phyloP scores from a whole-genome alignment of 2,113 vertebrate species.

The Malurus elegans region DNA sequence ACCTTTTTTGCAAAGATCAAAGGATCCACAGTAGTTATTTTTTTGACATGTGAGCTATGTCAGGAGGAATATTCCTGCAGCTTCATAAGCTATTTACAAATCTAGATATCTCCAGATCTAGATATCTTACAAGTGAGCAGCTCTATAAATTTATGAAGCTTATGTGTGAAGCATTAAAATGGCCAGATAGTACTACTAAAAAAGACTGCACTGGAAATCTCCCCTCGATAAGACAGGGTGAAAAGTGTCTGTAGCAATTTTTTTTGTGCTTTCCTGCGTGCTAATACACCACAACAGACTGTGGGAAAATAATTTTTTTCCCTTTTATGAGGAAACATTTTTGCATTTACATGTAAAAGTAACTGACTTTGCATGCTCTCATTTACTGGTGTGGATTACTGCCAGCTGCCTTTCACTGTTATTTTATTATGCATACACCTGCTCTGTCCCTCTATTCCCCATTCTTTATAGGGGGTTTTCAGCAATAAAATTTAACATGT shows the following conservation, averaged over 20 bases:
- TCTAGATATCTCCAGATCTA: background rate
- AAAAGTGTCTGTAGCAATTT: background rate
- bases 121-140: background rate
- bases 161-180: background rate
- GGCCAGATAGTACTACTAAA: background rate
- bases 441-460: background rate
- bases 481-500: background rate
- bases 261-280: background rate
- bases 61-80: background rate
- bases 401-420: background rate
- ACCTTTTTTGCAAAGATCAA: background rate
- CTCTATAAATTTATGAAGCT: background rate
- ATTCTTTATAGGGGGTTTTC: background rate
- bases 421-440: background rate
- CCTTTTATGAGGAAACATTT: background rate
- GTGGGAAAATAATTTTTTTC: accelerated
- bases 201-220: background rate
- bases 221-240: accelerated
- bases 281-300: background rate
- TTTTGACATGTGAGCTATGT: background rate
- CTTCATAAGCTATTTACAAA: background rate
- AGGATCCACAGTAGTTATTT: background rate
- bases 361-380: background rate
- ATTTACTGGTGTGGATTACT: background rate
- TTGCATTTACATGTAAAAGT: background rate